Evolutionary conservation across 2,797 vertebrate species (phyloP), one percentile per base, ranked within the genome.

Genomic region (Mormyrus hasselquistii): DNA sequence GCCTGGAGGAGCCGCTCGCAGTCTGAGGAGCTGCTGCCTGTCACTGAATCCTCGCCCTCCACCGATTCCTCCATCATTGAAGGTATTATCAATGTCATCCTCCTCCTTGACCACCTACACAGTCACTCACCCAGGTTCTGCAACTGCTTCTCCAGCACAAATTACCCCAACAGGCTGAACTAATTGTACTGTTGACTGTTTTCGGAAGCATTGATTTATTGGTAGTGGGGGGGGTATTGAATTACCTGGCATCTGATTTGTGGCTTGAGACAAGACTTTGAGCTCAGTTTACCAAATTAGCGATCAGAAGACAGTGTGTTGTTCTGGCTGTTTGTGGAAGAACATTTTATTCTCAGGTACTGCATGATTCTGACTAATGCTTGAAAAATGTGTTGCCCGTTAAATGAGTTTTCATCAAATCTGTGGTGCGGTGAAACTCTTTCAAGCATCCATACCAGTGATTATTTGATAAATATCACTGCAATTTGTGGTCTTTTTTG

Each of bases 1-100:
- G 52, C 55, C 65, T 96, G 94, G 93, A 96, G 92, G 90, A 94
- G 88, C 55, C 94, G 92, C 88, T 96, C 96, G 88, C 97, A 95
- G 9, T 96, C 97, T 4, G 98, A 99, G 50, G 98, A 98, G 85
- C 92, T 95, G 85, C 91, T 96, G 52, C 96, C 96, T 87, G 95
- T 94, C 0, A 91, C 96, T 25, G 95, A 95, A 49, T 97, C 95
- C 2, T 96, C 96, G 90, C 94, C 97, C 73, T 97, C 97, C 89
- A 92, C 94, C 0, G 97, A 99, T 91, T 94, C 96, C 0, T 97
- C 96, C 62, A 85, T 97, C 2, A 93, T 96, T 91, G 98, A 99
- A 94, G 98, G 98, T 99, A 91, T 89, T 91, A 88, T 91, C 50
- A 29, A 38, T 4, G 6, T 82, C 76, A 49, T 22, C 44, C 79